Conservation (phyloP, 2,113 vertebrate genomes). For the Pelusios castaneus region DNA sequence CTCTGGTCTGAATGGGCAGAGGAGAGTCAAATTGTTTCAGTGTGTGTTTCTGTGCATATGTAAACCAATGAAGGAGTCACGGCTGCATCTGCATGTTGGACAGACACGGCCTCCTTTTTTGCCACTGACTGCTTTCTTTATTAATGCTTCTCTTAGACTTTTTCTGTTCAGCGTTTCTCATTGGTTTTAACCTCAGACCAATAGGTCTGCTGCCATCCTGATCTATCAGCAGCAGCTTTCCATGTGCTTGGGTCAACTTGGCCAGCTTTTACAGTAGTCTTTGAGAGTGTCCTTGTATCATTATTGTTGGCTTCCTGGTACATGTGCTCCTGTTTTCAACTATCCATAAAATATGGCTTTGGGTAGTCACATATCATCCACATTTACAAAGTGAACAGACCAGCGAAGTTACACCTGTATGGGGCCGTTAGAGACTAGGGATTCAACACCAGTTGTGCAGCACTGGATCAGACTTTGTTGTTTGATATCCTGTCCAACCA, state of each 20-base stretch:
- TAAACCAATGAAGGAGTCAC: neutral
- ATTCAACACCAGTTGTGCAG: neutral
- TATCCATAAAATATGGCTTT: neutral
- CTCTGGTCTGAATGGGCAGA: neutral
- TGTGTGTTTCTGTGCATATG: neutral
- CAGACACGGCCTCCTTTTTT: neutral
- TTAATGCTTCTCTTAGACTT: neutral
- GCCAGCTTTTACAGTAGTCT: neutral
- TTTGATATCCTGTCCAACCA: neutral
- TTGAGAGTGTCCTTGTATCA: neutral
- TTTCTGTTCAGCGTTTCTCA: neutral
- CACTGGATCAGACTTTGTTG: neutral
- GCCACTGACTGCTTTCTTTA: neutral
- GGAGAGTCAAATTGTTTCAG: neutral
- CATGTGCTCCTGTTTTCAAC: neutral
- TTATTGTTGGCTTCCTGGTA: neutral
- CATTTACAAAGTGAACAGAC: neutral
- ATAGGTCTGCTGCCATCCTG: neutral
- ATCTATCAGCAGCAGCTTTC: neutral
- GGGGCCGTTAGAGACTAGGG: neutral
- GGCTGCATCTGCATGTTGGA: neutral
- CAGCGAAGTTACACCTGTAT: neutral
- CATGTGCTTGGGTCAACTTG: neutral
- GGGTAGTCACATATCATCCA: neutral
- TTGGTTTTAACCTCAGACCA: neutral